These are phyloP conservation scores for Phalangium opilio DNA, from an alignment of 2,888 invertebrate species.

Conservation along the genomic window DNA sequence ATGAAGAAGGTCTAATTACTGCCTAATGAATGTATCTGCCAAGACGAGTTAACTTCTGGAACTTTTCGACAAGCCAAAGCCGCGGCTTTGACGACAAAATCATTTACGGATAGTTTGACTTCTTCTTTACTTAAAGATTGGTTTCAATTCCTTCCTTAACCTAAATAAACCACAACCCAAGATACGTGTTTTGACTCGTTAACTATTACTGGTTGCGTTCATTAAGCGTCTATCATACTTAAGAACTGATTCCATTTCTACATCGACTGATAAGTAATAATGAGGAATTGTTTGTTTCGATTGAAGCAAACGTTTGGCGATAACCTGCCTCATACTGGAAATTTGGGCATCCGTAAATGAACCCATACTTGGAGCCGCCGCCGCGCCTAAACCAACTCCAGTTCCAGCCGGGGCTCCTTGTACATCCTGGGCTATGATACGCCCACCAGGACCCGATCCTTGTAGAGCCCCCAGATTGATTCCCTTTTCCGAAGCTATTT, in stretches of 20 bases:
- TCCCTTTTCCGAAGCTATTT: conserved; percentile 64
- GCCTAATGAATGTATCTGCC: conserved; percentile 82
- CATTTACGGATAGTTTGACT: conserved; percentile 82
- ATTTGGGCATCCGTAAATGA: not conserved
- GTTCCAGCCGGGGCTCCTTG: conserved; percentile 33
- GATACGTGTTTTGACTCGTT: not conserved
- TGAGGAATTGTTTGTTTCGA: conserved; percentile 93
- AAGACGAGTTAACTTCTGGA: conserved; percentile 84
- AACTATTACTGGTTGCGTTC: not conserved
- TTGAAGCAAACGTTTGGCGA: conserved; percentile 70
- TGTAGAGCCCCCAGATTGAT: conserved; percentile 34
- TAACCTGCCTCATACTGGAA: conserved; percentile 38
- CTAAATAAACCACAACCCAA: conserved; percentile 24
- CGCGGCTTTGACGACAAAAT: conserved; percentile 86
- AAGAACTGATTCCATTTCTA: conserved; percentile 59
- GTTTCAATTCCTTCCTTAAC: conserved; percentile 60
- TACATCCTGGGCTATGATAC: conserved; percentile 66
- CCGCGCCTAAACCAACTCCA: too few relatives aligned
- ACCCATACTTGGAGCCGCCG: conserved; percentile 27
- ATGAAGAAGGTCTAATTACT: too few relatives aligned
- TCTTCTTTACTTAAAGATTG: conserved; percentile 56
- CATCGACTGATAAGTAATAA: conserved; percentile 78
- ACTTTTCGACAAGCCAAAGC: conserved; percentile 76
- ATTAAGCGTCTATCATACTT: too few relatives aligned
- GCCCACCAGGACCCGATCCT: conserved; percentile 67